A percentile compares a stretch with the other conserved stretches of the same genome.
These are phyloP conservation scores for Hyles lineata DNA, from an alignment of 2,888 invertebrate species.

Conservation along the genomic window DNA sequence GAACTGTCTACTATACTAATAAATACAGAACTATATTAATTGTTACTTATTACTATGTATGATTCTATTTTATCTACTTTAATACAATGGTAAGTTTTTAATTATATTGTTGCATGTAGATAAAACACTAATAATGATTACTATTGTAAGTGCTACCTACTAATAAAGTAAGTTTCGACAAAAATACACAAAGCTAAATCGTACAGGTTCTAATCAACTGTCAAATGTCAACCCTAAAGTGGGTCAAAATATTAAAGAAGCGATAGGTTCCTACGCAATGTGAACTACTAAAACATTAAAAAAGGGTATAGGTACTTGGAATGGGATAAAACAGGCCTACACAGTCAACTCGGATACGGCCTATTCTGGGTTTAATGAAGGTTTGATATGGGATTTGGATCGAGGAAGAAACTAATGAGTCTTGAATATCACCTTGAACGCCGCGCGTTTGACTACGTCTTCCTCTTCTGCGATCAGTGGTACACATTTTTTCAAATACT, in stretches of 20 bases:
- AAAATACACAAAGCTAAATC: neutral
- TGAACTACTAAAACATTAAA: slow-evolving; percentile 39
- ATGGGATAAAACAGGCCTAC: slow-evolving; percentile 64
- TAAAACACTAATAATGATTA: too few species aligned
- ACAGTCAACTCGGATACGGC: slow-evolving; percentile 57
- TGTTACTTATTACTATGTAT: neutral
- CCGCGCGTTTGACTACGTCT: slow-evolving; percentile 43
- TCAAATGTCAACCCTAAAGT: neutral
- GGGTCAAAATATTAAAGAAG: neutral
- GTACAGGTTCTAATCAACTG: neutral
- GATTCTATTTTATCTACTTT: too few species aligned
- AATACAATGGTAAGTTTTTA: too few species aligned
- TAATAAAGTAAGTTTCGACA: too few species aligned
- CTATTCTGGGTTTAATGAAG: slow-evolving; percentile 61
- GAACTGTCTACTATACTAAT: neutral
- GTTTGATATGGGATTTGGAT: slow-evolving; percentile 51
- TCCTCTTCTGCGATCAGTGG: slow-evolving; percentile 51
- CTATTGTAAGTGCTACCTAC: too few species aligned
- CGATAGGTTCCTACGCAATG: neutral
- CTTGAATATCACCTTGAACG: slow-evolving; percentile 75
- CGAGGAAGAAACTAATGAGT: slow-evolving; percentile 73
- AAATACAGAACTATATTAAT: neutral
- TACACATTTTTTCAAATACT: slow-evolving; percentile 52
- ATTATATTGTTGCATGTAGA: neutral
- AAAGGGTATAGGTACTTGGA: slow-evolving; percentile 69